Evolutionary conservation across 35 echinoderm and acorn worm species (phyloP), one percentile per base, ranked within the genome.

Genomic region (Hemicentrotus pulcherrimus): DNA sequence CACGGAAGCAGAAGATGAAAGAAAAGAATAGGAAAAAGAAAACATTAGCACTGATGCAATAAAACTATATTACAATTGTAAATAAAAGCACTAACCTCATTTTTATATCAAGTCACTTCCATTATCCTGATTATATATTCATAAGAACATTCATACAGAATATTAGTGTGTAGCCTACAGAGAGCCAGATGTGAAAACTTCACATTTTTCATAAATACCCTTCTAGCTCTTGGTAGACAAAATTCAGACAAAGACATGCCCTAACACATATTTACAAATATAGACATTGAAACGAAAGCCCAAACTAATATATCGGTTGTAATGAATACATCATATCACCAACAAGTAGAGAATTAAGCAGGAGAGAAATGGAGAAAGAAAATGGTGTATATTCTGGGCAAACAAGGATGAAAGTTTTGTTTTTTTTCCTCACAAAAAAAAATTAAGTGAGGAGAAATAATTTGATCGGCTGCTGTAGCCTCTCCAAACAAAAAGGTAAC

Each of bases 401-500:
- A 78, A 78, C 65, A 78, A 4, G 28, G 65, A 78, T 28, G 19
- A 18, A 28, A 78, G 4, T 5, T 59, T 1, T 59, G n/a, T 78
- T 78, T 78, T 78, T n/a, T 78, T n/a, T 14, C 65, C 24, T 6
- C 65, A n/a, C 18, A 78, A 78, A 78, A 78, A 78, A 78, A 78
- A 7, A 6, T 28, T 8, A 78, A 78, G 19, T 78, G 65, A 78
- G 65, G 65, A 78, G 18, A 78, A 78, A 78, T 47, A 90, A 47
- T 47, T 90, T 90, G 88, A 90, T 90, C 19, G 32, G 88, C 32
- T 19, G 5, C 18, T 47, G 88, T 47, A 90, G 32, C 46, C 88
- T 90, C 88, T 90, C 32, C 88, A 90, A 90, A 90, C 88, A 90
- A 90, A 33, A 90, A 33, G 88, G 88, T 47, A 90, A 90, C 18